Conservation (phyloP, 2,888 invertebrate species). For the Fragum whitleyi region DNA sequence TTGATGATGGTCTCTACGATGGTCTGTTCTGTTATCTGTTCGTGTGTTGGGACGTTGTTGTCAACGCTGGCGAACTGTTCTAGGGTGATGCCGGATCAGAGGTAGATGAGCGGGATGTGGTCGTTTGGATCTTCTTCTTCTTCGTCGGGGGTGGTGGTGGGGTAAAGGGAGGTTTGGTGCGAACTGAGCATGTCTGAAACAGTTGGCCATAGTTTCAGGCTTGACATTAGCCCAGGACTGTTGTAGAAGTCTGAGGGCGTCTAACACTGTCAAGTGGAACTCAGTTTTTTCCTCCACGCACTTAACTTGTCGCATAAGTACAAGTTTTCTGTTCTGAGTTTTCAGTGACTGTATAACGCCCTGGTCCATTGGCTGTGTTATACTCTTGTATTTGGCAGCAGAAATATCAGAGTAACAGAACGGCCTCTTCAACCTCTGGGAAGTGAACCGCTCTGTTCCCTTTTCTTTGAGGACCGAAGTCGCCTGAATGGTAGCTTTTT, state of each 20-base stretch:
- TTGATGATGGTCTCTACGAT: no score
- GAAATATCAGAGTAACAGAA: conserved; percentile 51
- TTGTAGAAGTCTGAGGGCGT: conserved; percentile 38
- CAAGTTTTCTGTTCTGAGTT: conserved; percentile 50
- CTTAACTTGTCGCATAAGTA: conserved; percentile 9
- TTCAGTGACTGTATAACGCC: conserved; percentile 68
- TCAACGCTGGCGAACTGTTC: no score
- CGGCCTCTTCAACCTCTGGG: background rate
- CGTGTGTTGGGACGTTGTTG: background rate
- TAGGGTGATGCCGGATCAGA: no score
- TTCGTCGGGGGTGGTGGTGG: no score
- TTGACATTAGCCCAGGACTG: conserved; percentile 52
- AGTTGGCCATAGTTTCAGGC: conserved; percentile 21
- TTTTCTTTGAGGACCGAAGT: no score
- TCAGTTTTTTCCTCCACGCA: conserved; percentile 39
- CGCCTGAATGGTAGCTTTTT: background rate
- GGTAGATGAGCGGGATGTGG: background rate
- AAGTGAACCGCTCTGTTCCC: background rate
- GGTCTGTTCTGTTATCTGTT: no score
- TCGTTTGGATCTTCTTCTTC: background rate
- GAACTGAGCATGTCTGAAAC: conserved; percentile 37
- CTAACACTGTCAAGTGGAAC: no score
- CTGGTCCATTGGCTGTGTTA: conserved; percentile 71
- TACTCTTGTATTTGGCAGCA: conserved; percentile 67
- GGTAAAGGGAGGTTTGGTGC: background rate